phyloP scores from a whole-genome alignment of 35 echinoderm and acorn worm genomes.

The Apostichopus californicus region DNA sequence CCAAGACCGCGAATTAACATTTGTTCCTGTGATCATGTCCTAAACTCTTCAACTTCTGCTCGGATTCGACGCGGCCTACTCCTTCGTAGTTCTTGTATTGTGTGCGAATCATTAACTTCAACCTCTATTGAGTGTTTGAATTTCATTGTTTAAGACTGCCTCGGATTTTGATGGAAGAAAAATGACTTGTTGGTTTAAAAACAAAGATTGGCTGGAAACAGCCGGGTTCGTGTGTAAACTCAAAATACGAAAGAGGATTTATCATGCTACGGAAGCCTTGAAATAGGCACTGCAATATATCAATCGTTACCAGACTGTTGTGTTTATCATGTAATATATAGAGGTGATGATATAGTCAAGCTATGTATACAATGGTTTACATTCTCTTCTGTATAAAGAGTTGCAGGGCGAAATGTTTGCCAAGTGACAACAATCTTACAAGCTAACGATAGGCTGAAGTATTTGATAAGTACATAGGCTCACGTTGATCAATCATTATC shows the following conservation, averaged over 20 bases:
- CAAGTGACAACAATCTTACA: conserved; percentile 10
- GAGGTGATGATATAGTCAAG: no score
- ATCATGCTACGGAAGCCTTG: not conserved
- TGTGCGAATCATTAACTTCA: conserved; percentile 35
- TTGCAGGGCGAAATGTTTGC: not conserved
- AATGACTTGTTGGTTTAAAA: conserved; percentile 35
- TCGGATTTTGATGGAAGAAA: conserved; percentile 1
- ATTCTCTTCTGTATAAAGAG: not conserved
- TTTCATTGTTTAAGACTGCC: conserved; percentile 25
- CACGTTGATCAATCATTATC: conserved; percentile 29
- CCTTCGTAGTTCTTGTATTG: not conserved
- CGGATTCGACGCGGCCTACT: no score
- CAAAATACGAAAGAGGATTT: not conserved
- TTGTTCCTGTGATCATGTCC: no score
- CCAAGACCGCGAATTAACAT: no score
- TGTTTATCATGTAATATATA: no score
- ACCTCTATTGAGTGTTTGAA: not conserved
- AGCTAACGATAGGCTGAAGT: conserved; percentile 18
- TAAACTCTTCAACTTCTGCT: no score
- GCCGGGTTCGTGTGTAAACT: conserved; percentile 44
- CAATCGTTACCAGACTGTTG: no score
- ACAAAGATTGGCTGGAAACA: conserved; percentile 12
- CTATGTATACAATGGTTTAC: not conserved
- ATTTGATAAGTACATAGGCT: conserved; percentile 31
- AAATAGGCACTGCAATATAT: not conserved